Conservation (phyloP, 1,140 invertebrate species). For the Bombus waltoni region DNA sequence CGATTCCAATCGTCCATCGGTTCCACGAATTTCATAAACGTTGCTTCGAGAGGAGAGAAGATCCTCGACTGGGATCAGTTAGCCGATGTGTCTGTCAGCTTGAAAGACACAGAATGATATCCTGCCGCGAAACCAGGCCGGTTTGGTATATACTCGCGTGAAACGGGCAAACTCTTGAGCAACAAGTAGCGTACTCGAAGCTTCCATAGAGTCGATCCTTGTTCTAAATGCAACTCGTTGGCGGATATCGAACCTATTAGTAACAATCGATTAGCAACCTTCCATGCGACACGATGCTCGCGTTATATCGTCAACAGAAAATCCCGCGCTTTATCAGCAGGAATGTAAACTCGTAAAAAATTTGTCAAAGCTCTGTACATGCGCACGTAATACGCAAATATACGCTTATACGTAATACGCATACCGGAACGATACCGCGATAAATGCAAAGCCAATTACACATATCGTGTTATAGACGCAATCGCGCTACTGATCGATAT, state of each 20-base stretch:
- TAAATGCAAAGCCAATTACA: neutral
- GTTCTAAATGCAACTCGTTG: slow-evolving; percentile 14
- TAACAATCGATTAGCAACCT: neutral
- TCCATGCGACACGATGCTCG: too few relatives aligned
- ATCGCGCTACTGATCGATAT: neutral
- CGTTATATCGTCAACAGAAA: neutral
- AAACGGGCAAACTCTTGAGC: slow-evolving; percentile 52
- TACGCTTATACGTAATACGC: too few relatives aligned
- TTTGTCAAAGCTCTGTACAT: too few relatives aligned
- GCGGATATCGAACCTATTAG: neutral
- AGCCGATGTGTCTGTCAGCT: neutral
- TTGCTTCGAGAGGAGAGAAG: neutral
- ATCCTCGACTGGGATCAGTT: neutral
- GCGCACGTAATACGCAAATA: too few relatives aligned
- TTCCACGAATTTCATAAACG: neutral
- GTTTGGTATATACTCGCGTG: neutral
- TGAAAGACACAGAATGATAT: neutral
- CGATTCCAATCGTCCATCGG: neutral
- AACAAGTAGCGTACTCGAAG: slow-evolving; percentile 56
- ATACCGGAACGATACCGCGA: neutral
- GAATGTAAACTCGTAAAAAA: too few relatives aligned
- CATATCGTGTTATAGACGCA: neutral
- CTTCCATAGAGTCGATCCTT: slow-evolving; percentile 41
- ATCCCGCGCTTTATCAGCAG: too few relatives aligned
- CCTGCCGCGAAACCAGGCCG: neutral